phyloP scores from a whole-genome alignment of 37 sponge, comb jelly and placozoan genomes.

The Oopsacas minuta region DNA sequence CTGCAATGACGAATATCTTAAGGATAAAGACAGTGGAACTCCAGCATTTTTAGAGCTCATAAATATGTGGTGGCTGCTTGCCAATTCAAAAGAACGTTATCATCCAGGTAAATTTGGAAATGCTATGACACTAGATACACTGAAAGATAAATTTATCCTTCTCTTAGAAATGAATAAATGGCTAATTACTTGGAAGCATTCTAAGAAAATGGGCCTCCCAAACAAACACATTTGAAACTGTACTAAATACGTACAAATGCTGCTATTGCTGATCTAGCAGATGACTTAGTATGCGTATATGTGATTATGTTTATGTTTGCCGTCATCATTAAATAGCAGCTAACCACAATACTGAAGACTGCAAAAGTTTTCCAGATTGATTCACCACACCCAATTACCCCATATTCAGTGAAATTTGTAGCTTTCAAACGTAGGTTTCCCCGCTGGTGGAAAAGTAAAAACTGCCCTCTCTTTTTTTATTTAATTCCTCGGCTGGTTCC shows the following conservation, averaged over 20 bases:
- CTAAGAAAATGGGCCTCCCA: neutral
- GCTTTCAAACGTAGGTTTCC: neutral
- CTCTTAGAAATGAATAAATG: neutral
- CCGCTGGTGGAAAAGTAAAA: neutral
- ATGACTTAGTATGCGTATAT: neutral
- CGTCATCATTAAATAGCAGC: too few relatives aligned
- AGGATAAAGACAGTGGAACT: neutral
- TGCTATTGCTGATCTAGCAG: conserved; percentile 8
- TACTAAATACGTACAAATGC: neutral
- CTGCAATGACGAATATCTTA: neutral
- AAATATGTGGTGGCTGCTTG: conserved; percentile 15
- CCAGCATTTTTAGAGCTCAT: conserved; percentile 15
- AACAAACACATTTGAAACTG: neutral
- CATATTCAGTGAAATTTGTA: neutral
- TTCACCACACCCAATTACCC: neutral
- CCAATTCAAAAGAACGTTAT: neutral
- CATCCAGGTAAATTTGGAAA: neutral
- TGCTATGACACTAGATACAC: neutral
- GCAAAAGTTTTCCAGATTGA: too few relatives aligned
- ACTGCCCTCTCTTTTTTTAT: neutral
- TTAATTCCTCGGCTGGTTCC: neutral
- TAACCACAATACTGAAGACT: too few relatives aligned
- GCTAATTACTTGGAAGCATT: neutral
- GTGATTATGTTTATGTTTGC: neutral
- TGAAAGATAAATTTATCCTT: neutral